Percentiles rank a stretch among this genome's conserved stretches.
phyloP scores from a whole-genome alignment of 1,140 invertebrate species.

The Chironomus tepperi region DNA sequence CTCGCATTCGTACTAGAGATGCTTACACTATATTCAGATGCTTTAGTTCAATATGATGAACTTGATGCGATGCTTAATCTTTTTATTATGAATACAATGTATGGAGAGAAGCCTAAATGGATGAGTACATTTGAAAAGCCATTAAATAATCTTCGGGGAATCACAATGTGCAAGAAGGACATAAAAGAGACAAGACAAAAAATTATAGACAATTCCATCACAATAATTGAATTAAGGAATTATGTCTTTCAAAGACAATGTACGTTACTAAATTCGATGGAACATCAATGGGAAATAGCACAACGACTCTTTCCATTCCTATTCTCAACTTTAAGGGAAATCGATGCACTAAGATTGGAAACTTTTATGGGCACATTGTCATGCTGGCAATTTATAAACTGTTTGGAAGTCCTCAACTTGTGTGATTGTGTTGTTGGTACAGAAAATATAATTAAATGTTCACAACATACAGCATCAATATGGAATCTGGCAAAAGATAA shows the following conservation, averaged over 20 bases:
- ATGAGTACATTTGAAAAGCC: conserved; percentile 64
- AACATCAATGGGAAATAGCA: conserved; percentile 37
- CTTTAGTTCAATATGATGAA: conserved; percentile 94
- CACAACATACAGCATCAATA: conserved; percentile 78
- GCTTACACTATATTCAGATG: conserved; percentile 87
- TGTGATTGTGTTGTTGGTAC: conserved; percentile 62
- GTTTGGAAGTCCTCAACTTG: conserved; percentile 76
- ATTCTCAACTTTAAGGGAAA: conserved; percentile 37
- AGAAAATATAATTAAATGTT: conserved; percentile 60
- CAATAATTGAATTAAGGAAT: conserved; percentile 83
- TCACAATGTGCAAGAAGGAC: conserved; percentile 59
- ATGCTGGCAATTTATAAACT: conserved; percentile 90
- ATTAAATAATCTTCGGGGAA: conserved; percentile 72
- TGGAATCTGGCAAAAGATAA: conserved; percentile 91
- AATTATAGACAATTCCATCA: conserved; percentile 60
- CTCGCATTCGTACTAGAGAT: conserved; percentile 91
- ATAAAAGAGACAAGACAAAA: conserved; percentile 58
- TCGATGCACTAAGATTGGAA: conserved; percentile 37
- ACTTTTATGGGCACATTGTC: conserved; percentile 72
- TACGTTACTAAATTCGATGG: conserved; percentile 38
- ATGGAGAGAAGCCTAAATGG: conserved; percentile 76
- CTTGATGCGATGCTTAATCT: conserved; percentile 94
- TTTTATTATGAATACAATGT: conserved; percentile 85
- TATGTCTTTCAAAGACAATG: conserved; percentile 92
- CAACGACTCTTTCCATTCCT: conserved; percentile 35